A percentile compares a stretch with the other conserved stretches of the same genome.
Conservation (phyloP, 2,113 vertebrate species). For the Blennius ocellaris region DNA sequence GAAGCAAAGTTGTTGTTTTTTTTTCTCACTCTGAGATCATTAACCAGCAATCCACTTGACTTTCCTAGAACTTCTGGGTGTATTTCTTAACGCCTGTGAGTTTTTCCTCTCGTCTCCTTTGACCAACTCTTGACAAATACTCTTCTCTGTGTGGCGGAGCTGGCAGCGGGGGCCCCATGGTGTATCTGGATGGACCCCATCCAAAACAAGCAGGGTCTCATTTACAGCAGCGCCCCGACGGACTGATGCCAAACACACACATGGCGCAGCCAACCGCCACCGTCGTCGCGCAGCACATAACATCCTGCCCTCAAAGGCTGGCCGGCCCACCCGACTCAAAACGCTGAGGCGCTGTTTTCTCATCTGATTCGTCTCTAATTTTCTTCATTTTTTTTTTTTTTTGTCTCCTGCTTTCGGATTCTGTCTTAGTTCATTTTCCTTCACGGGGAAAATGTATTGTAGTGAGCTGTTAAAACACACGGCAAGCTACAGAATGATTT, state of each 20-base stretch:
- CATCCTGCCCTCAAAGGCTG: slow-evolving; percentile 14
- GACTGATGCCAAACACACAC: slow-evolving; percentile 61
- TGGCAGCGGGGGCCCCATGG: slow-evolving; percentile 25
- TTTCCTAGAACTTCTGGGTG: slow-evolving; percentile 6
- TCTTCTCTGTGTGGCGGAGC: slow-evolving; percentile 36
- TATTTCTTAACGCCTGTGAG: slow-evolving; percentile 25
- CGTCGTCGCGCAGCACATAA: slow-evolving; percentile 43
- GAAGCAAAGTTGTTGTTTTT: too few species aligned
- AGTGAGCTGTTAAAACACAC: too few species aligned
- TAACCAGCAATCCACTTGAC: slow-evolving; percentile 16
- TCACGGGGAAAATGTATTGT: too few species aligned
- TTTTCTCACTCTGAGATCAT: slow-evolving; percentile 3
- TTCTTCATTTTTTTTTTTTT: not conserved
- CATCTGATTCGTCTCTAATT: not conserved
- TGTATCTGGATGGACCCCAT: slow-evolving; percentile 51
- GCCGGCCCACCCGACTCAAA: slow-evolving; percentile 28
- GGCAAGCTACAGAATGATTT: too few species aligned
- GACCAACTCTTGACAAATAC: slow-evolving; percentile 54
- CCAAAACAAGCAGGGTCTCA: slow-evolving; percentile 65
- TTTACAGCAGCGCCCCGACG: slow-evolving; percentile 55
- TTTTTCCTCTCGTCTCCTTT: slow-evolving; percentile 32
- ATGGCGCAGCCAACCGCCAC: slow-evolving; percentile 36
- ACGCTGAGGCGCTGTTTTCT: slow-evolving; percentile 10
- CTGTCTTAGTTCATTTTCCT: too few species aligned
- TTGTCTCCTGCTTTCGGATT: not conserved